Evolutionary conservation across 1,140 invertebrate genomes (phyloP).

Genomic region (Spodoptera frugiperda): DNA sequence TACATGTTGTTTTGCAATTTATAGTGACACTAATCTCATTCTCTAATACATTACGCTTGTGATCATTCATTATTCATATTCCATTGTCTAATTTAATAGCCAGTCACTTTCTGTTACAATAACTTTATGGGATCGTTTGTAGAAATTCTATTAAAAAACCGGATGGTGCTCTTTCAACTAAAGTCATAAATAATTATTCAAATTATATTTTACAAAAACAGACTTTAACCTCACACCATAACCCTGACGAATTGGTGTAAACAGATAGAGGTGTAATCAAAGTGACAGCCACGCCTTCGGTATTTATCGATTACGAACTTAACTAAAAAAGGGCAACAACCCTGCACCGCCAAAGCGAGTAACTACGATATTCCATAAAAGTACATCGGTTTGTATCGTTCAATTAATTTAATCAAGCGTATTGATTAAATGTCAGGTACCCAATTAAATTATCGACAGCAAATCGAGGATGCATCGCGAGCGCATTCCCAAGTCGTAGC

Average conservation of each 20-base stretch:
- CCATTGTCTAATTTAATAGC: neutral
- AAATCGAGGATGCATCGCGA: slow-evolving; percentile 56
- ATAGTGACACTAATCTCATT: slow-evolving; percentile 68
- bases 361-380: slow-evolving; percentile 65
- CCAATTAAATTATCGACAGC: slow-evolving; percentile 75
- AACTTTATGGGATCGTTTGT: neutral
- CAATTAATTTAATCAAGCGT: slow-evolving; percentile 79
- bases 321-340: slow-evolving; percentile 56
- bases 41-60: slow-evolving; percentile 53
- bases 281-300: slow-evolving; percentile 38
- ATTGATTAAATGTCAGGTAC: slow-evolving; percentile 80
- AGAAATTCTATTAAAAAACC: too few relatives aligned
- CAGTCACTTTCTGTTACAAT: neutral
- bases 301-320: slow-evolving; percentile 24
- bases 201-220: neutral
- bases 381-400: slow-evolving; percentile 68
- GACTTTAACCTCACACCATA: neutral
- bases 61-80: slow-evolving; percentile 64
- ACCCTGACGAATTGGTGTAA: neutral
- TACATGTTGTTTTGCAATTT: slow-evolving; percentile 65
- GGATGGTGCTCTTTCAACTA: neutral
- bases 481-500: slow-evolving; percentile 58
- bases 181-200: neutral
- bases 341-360: slow-evolving; percentile 45
- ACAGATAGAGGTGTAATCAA: slow-evolving; percentile 27